Base-by-base conservation (phyloP, 2,113 vertebrate genomes). In the Noturus placidus region DNA sequence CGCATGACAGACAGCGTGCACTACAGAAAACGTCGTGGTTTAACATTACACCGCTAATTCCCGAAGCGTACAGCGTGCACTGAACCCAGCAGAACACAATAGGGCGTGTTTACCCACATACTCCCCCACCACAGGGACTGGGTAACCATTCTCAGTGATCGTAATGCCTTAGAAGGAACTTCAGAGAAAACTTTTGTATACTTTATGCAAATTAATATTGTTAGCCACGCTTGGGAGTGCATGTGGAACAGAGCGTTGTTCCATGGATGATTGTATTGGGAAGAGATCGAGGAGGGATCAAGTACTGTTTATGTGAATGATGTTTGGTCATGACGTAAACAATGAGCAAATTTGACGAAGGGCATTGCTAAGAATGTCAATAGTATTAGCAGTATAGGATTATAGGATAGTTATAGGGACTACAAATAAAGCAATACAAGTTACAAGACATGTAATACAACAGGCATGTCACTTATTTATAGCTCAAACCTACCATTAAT, bases 41-140 rank as follows among this genome's bases (percentile, higher is more conserved):
- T 81, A 61, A 70, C 25, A 22, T 57, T 56, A 42, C 46, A 52
- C 20, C 22, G 27, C 70, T 79, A 86, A 86, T 86, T 65, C 19
- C 74, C 27, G 19, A 46, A 61, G 74, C 17, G 13, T 77, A 78
- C 74, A 86, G 56, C 56, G 15, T 35, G 46, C 61, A 80, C 30
- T 38, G 61, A 86, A 56, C 42, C 85, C 74, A 27, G 59, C 25
- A n/a, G 57, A 65, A 25, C 76, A 86, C 59, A 80, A 80, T 69
- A 70, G 77, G 35, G 63, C 42, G 8, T 80, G 38, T 67, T 50
- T 54, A 86, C 59, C 27, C 74, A 59, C 30, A 81, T 27, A 59
- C 35, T 30, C 42, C 77, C 33, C 14, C 27, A 14, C 85, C 74
- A 25, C n/a, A 7, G 33, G 50, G 22, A 50, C 57, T 67, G 77